Evolutionary conservation across 2,888 invertebrate genomes (phyloP), one percentile per base, ranked within the genome.

Genomic region (Stenichneumon culpator): DNA sequence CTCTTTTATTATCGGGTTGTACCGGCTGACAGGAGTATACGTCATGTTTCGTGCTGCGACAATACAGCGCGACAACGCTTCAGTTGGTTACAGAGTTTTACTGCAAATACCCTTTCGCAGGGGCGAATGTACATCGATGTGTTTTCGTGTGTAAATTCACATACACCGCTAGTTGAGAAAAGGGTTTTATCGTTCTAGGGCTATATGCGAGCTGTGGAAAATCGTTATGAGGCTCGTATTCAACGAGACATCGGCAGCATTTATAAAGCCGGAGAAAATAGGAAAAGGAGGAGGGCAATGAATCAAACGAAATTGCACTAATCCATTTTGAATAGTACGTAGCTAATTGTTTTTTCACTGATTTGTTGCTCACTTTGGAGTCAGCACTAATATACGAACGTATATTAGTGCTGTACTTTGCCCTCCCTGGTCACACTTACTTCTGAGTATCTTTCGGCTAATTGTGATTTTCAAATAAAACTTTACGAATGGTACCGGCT

Each of bases 1-100:
- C 47, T 54, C 22, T 81, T 79, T 82, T 79, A 75, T 75, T 65
- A 82, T 82, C 79, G 50, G 57, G 74, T 70, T 44, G 82, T 79
- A 74, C 69, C 65, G 67, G 63, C 82, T 79, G 82, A 84, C 84
- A 84, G 78, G 78, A 57, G 63, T 79, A 84, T 82, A 79, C 82
- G 84, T 82, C 84, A 82, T 82, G 84, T 84, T 84, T 79, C 84
- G 73, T 82, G 82, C 67, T 63, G 79, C 70, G 63, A 57, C 80
- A 73, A 68, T 81, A 52, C 67, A 84, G 52, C 50, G 11, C 16
- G 67, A 16, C 70, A 75, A 60, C 80, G 47, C 54, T 85, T 70
- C 78, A 82, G 73, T 44, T 60, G 39, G 78, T 54, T 70, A 65
- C 68, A 73, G 54, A 74, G 47, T 79, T 82, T 67, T 52, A 28